These are phyloP conservation scores for Pocota personata DNA, from an alignment of 2,888 invertebrate species.

Conservation along the genomic window DNA sequence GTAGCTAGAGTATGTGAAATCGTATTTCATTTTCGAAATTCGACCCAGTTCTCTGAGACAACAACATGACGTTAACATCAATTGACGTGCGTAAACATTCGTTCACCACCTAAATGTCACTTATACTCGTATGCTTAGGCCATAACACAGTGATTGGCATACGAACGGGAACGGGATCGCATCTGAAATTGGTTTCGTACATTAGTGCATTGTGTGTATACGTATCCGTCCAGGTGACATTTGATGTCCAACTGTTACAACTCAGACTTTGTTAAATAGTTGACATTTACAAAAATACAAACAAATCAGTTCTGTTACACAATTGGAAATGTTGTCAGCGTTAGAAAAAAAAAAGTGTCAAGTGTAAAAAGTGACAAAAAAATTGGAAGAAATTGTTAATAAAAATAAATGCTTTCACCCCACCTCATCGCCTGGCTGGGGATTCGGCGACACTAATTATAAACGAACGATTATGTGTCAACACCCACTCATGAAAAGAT, in stretches of 20 bases:
- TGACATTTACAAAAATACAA: slow-evolving; percentile 53
- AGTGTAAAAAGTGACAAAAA: slow-evolving; percentile 38
- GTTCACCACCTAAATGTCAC: slow-evolving; percentile 20
- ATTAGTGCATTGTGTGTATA: neutral
- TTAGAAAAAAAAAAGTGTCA: slow-evolving; percentile 18
- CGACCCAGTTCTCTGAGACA: slow-evolving; percentile 48
- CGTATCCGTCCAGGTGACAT: slow-evolving; percentile 35
- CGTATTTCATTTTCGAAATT: slow-evolving; percentile 43
- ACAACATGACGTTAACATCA: slow-evolving; percentile 59
- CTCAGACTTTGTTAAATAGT: slow-evolving; percentile 13
- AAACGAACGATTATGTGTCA: slow-evolving; percentile 71
- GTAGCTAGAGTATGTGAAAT: neutral
- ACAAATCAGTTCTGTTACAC: slow-evolving; percentile 56
- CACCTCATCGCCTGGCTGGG: neutral
- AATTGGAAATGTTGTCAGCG: slow-evolving; percentile 56
- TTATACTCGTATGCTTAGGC: slow-evolving; percentile 7
- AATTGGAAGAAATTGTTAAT: slow-evolving; percentile 35
- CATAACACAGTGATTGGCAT: slow-evolving; percentile 15
- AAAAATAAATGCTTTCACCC: slow-evolving; percentile 12
- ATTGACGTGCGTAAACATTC: slow-evolving; percentile 49
- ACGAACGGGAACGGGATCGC: too few species aligned
- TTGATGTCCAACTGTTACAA: slow-evolving; percentile 45
- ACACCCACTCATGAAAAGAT: slow-evolving; percentile 65
- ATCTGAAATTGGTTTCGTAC: neutral
- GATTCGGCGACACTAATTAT: slow-evolving; percentile 66